Evolutionary conservation across 2,888 invertebrate genomes (phyloP).

Genomic region (Rotaria magnacalcarata): DNA sequence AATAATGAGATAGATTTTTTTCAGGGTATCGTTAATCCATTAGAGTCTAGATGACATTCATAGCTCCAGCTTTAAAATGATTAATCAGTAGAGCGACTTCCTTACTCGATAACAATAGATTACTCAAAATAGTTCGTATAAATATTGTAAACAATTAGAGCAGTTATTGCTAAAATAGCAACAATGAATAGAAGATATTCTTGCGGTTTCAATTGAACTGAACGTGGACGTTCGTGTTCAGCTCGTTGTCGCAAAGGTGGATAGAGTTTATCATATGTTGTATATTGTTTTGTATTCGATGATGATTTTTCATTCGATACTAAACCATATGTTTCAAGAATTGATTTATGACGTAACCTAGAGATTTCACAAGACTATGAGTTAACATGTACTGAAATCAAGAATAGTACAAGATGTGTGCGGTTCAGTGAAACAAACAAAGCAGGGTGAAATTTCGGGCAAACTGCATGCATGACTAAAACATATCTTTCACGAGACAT

Average conservation of each 20-base stretch:
- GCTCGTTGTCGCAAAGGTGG: not conserved
- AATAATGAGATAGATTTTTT: no score
- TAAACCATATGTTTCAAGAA: constrained; percentile 4
- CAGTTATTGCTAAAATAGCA: not conserved
- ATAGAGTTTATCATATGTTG: not conserved
- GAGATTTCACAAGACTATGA: not conserved
- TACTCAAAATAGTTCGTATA: not conserved
- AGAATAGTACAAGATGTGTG: no score
- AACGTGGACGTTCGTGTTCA: not conserved
- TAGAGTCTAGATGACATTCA: no score
- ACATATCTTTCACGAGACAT: not conserved
- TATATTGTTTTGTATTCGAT: not conserved
- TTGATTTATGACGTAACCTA: not conserved
- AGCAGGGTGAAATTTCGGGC: no score
- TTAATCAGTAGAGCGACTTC: no score
- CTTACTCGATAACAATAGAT: not conserved
- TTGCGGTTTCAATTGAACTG: not conserved
- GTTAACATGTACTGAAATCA: no score
- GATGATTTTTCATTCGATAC: not conserved
- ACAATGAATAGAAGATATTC: not conserved
- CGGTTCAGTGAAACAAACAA: no score
- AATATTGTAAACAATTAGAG: not conserved
- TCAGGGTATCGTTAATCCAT: no score
- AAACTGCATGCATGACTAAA: no score
- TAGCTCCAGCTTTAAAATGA: no score